Base-by-base conservation (phyloP, 30 jellyfish, hydroid and myxozoan species). In the Clytia hemisphaerica region DNA sequence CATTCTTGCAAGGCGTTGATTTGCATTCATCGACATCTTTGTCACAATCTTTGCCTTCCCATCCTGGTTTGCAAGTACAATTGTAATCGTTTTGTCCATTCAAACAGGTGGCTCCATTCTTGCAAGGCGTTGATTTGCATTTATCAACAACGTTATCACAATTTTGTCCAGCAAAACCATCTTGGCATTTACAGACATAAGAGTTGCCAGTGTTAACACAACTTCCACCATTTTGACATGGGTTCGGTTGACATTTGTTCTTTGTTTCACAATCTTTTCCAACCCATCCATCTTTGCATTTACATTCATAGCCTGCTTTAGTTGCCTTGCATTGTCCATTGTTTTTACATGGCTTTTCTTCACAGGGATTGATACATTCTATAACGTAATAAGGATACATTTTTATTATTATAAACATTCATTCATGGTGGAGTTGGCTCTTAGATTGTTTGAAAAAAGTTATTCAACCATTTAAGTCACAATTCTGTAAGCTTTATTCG, bases 31-130 rank as follows among this genome's bases (percentile, higher is more conserved):
- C 82, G 26, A 76, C 40, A 31, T 76, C 32, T 31, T 53, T 58
- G 47, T 63, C 75, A 63, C 90, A 76, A 57, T 76, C 58, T 2
- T 12, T 50, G 35, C 82, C 90, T 4, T 66, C 33, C 75, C 42
- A 76, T 3, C 90, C 90, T 3, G 74, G 61, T 7, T 40, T 62
- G 42, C 90, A 76, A 2, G 74, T 37, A 37, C 90, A 76, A 16
- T 64, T 63, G 40, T 76, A 76, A 4, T 49, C 67, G 51, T 76
- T 63, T 14, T 62, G 55, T 28, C 76, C 74, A 50, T 76, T 80
- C 12, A 48, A 51, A 48, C 90, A 76, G 3, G 58, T 63, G 79
- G 72, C 90, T 2, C 90, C 82, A 40, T 76, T 62, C 45, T 40
- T 30, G 45, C 90, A 76, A 16, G 90, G 90, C 4, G 14, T 35